Evolutionary conservation across 2,113 vertebrate genomes (phyloP).

Genomic region (Chaetodon trifascialis): DNA sequence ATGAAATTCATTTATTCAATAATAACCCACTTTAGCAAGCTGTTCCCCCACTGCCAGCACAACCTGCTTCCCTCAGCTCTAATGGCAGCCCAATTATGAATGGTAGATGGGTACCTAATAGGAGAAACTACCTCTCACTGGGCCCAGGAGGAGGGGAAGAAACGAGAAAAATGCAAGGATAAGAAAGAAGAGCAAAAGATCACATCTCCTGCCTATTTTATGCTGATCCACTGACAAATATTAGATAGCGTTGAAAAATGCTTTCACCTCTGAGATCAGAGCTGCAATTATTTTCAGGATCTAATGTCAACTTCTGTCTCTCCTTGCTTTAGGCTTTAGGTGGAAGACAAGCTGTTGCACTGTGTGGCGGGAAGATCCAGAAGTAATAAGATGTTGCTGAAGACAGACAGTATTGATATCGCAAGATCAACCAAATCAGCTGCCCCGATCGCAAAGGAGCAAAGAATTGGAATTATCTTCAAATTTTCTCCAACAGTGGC

Average conservation of each 20-base stretch:
- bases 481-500: background rate
- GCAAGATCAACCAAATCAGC: slow-evolving; percentile 13
- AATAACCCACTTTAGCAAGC: slow-evolving; percentile 67
- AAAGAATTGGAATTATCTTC: background rate
- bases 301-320: slow-evolving; percentile 36
- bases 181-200: slow-evolving; percentile 40
- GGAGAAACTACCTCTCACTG: slow-evolving; percentile 55
- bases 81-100: slow-evolving; percentile 73
- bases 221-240: slow-evolving; percentile 48
- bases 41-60: slow-evolving; percentile 52
- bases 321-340: slow-evolving; percentile 24
- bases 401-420: slow-evolving; percentile 24
- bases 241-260: slow-evolving; percentile 39
- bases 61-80: slow-evolving; percentile 61
- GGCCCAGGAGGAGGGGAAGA: slow-evolving; percentile 9
- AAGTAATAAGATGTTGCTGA: slow-evolving; percentile 9
- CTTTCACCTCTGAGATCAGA: slow-evolving; percentile 49
- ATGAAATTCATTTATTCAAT: slow-evolving; percentile 71
- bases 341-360: slow-evolving; percentile 6
- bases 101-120: slow-evolving; percentile 62
- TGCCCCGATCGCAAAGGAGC: background rate
- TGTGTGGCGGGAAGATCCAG: slow-evolving; percentile 1
- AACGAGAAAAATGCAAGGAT: slow-evolving; percentile 6
- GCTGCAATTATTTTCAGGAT: slow-evolving; percentile 61
- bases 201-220: slow-evolving; percentile 40